Percentiles rank a stretch among this genome's conserved stretches.
phyloP scores from a whole-genome alignment of 2,888 invertebrate genomes.

The Platerodrilus igneus region DNA sequence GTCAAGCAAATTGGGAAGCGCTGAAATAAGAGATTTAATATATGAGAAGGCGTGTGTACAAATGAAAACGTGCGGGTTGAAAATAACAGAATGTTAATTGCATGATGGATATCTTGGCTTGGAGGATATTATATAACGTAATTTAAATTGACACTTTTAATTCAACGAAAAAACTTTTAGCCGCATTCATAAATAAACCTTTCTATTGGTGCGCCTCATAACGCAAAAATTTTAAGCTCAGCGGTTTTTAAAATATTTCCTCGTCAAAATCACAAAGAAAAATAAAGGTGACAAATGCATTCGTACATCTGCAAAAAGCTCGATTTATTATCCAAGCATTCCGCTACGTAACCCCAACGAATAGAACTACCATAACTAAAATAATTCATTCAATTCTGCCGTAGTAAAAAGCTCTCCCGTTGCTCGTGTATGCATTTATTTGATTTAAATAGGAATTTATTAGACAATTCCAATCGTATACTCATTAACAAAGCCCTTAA shows the following conservation, averaged over 20 bases:
- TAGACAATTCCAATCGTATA: no score
- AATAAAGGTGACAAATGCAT: conserved; percentile 42
- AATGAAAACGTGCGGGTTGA: conserved; percentile 28
- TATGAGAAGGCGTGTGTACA: conserved; percentile 32
- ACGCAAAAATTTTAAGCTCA: no score
- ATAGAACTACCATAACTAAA: conserved; percentile 32
- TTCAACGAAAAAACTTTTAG: conserved; percentile 6
- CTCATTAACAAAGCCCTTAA: no score
- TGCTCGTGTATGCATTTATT: conserved; percentile 9
- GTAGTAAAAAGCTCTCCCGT: conserved; percentile 34
- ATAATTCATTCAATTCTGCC: conserved; percentile 35
- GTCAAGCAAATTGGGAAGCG: conserved; percentile 39
- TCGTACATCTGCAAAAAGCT: conserved; percentile 38
- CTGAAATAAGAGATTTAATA: conserved; percentile 31
- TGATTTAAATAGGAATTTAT: conserved; percentile 18
- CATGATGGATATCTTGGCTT: conserved; percentile 28
- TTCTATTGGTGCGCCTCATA: no score
- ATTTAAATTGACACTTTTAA: conserved; percentile 30
- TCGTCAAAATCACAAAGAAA: conserved; percentile 21
- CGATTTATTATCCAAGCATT: conserved; percentile 40
- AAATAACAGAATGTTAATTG: conserved; percentile 32
- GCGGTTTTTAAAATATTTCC: conserved; percentile 23
- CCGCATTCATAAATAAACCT: no score
- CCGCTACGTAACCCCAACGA: conserved; percentile 21
- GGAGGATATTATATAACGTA: conserved; percentile 24